Percentiles rank a stretch among this genome's conserved stretches.
These are phyloP conservation scores for Leptonema lineaticorne DNA, from an alignment of 1,140 invertebrate genomes.

Conservation along the genomic window DNA sequence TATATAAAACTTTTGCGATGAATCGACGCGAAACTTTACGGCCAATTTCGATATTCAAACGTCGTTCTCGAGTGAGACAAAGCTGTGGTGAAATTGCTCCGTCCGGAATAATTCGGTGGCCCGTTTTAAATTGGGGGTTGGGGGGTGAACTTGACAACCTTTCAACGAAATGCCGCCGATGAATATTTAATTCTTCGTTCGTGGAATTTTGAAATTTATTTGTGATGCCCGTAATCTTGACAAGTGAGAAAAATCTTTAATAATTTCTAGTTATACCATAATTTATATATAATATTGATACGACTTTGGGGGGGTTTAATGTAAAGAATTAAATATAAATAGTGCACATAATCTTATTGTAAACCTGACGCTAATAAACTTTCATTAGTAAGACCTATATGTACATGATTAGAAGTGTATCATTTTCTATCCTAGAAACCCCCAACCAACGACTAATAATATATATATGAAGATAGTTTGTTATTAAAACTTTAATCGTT, in stretches of 20 bases:
- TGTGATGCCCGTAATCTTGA: neutral
- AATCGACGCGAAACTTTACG: constrained; percentile 1
- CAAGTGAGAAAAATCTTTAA: too few species aligned
- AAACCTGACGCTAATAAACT: neutral
- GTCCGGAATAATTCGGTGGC: constrained; percentile 2
- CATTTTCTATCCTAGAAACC: too few species aligned
- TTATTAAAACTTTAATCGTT: too few species aligned
- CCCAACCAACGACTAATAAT: neutral
- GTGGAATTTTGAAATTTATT: neutral
- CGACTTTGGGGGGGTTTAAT: neutral
- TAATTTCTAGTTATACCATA: too few species aligned
- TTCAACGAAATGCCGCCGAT: constrained; percentile 9
- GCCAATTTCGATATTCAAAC: neutral
- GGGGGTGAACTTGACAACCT: constrained; percentile 15
- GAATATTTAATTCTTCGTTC: constrained; percentile 8
- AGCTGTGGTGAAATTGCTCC: neutral
- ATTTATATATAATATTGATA: neutral
- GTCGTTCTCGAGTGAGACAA: neutral
- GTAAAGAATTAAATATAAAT: neutral
- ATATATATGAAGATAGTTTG: neutral
- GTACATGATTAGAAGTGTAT: neutral
- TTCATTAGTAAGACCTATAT: neutral
- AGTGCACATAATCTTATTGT: neutral
- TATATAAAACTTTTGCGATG: constrained; percentile 8
- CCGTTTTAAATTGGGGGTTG: too few species aligned